Conservation (phyloP, 2,113 vertebrate species). For the Mesoclemmys tuberculata region DNA sequence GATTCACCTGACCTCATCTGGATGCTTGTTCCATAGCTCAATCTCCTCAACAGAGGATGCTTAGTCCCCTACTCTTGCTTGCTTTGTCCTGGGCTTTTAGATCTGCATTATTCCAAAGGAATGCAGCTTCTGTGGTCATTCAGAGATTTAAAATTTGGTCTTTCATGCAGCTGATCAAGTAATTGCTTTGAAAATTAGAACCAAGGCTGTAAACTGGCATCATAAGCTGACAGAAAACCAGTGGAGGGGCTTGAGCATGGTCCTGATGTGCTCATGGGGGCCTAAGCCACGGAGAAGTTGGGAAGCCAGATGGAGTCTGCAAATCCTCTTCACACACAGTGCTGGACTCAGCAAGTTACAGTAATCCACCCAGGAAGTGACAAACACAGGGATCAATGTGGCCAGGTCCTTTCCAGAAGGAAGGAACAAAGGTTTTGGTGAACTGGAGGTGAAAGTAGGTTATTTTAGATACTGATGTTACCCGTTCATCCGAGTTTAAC, state of each 20-base stretch:
- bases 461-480: not conserved
- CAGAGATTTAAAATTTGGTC: not conserved
- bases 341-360: not conserved
- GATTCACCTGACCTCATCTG: accelerated
- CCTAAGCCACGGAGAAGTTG: too few species aligned
- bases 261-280: not conserved
- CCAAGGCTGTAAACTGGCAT: not conserved
- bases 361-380: not conserved
- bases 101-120: not conserved
- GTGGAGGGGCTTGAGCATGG: not conserved
- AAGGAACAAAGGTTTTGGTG: not conserved
- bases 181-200: not conserved
- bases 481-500: not conserved
- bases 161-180: not conserved
- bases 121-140: not conserved
- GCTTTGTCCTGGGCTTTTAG: not conserved
- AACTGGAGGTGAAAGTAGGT: not conserved
- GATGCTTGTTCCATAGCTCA: not conserved
- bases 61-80: too few species aligned
- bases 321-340: too few species aligned
- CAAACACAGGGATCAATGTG: not conserved
- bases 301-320: too few species aligned
- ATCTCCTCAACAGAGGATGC: not conserved
- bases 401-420: not conserved
- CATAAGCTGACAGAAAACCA: not conserved